phyloP scores from a whole-genome alignment of 2,797 vertebrate genomes.

The Squalus acanthias region DNA sequence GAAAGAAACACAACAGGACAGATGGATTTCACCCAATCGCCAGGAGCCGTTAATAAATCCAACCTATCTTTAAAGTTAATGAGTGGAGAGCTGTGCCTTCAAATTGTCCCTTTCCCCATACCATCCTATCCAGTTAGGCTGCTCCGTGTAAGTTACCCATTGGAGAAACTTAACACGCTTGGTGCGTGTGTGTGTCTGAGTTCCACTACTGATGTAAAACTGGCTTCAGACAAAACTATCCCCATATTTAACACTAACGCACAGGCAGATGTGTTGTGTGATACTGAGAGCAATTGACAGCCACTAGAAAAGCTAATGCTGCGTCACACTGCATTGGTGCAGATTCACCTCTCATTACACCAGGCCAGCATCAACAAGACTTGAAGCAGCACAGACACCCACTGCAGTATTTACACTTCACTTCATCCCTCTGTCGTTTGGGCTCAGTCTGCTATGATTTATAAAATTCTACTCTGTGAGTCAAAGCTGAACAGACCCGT shows the following conservation, averaged over 20 bases:
- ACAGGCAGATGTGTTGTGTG: background rate
- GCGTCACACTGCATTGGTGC: background rate
- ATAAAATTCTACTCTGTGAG: background rate
- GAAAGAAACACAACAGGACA: background rate
- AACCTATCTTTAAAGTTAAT: background rate
- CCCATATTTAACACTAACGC: background rate
- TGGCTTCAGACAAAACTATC: background rate
- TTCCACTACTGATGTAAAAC: background rate
- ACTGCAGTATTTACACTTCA: background rate
- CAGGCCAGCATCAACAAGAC: background rate
- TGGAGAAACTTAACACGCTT: background rate
- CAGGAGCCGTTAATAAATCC: background rate
- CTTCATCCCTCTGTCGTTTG: background rate
- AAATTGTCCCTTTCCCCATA: background rate
- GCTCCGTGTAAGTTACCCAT: background rate
- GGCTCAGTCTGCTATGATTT: background rate
- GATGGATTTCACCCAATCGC: background rate
- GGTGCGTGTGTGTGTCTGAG: background rate
- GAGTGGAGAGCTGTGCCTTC: background rate
- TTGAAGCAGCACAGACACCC: background rate
- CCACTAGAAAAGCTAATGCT: background rate
- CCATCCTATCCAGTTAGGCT: background rate
- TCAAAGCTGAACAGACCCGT: background rate
- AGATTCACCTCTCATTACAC: background rate
- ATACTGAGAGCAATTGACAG: background rate